Evolutionary conservation across 2,888 invertebrate genomes (phyloP).

Genomic region (Epiblema foenella): DNA sequence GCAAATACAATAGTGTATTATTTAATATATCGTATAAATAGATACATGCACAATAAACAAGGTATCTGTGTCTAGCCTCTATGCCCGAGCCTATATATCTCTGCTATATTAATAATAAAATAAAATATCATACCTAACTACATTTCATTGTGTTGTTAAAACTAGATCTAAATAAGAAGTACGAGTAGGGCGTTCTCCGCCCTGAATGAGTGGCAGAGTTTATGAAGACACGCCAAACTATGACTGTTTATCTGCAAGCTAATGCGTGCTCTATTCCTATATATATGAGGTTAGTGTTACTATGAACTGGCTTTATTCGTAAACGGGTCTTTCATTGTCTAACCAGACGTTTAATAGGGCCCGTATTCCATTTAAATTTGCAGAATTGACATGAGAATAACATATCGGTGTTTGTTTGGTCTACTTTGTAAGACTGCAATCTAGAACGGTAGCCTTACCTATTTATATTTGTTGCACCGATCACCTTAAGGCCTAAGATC

Average conservation of each 20-base stretch:
- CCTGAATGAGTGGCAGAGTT: neutral
- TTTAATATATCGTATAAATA: too few species aligned
- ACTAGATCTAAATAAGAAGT: conserved; percentile 4
- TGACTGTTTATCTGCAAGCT: neutral
- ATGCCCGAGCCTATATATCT: too few species aligned
- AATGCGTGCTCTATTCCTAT: conserved; percentile 3
- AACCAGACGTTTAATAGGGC: conserved; percentile 12
- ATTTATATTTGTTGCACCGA: too few species aligned
- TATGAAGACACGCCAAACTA: conserved; percentile 1
- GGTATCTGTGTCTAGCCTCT: too few species aligned
- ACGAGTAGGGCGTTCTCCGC: neutral
- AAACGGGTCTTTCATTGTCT: conserved; percentile 19
- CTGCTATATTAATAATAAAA: too few species aligned
- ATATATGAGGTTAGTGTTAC: neutral
- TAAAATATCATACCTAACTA: too few species aligned
- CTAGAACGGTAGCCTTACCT: too few species aligned
- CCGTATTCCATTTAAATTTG: conserved; percentile 9
- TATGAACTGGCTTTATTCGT: neutral
- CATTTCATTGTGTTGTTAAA: neutral
- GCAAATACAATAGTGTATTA: too few species aligned
- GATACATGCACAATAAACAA: too few species aligned
- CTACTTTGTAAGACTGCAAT: too few species aligned
- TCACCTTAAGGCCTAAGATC: too few species aligned
- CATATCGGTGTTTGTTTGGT: neutral
- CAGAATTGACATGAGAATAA: conserved; percentile 2